These are phyloP conservation scores for Rhadinocentrus ornatus DNA, from an alignment of 2,797 vertebrate genomes.

Conservation along the genomic window DNA sequence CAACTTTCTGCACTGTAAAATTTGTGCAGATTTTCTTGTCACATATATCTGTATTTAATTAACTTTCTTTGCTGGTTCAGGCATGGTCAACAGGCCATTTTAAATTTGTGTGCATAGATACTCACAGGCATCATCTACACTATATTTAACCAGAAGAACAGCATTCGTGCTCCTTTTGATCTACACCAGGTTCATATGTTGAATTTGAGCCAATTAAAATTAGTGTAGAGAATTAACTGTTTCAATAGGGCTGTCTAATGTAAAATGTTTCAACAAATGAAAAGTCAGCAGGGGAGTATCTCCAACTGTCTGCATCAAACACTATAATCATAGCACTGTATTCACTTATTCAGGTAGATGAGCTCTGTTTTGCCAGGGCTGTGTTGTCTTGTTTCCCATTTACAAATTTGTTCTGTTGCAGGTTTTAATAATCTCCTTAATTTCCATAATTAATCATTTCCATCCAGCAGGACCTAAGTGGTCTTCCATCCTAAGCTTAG, in stretches of 20 bases:
- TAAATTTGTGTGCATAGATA: slow-evolving; percentile 5
- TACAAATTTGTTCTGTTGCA: slow-evolving; percentile 10
- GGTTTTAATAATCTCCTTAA: slow-evolving; percentile 7
- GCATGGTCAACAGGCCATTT: slow-evolving; percentile 9
- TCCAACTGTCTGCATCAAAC: slow-evolving; percentile 1
- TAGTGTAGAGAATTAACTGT: not conserved
- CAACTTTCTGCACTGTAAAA: no score
- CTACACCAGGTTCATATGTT: slow-evolving; percentile 11
- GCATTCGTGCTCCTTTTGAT: slow-evolving; percentile 16
- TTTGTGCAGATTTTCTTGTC: no score
- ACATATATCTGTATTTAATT: no score
- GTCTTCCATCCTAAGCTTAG: slow-evolving; percentile 8
- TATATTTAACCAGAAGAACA: slow-evolving; percentile 23
- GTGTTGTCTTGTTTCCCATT: not conserved
- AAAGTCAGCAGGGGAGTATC: not conserved
- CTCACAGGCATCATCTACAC: not conserved
- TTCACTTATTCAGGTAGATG: slow-evolving; percentile 13
- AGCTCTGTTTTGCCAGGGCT: slow-evolving; percentile 12
- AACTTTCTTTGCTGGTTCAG: not conserved
- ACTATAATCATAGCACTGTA: not conserved
- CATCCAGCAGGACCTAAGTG: not conserved
- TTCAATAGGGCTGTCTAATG: not conserved
- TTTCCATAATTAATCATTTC: slow-evolving; percentile 11
- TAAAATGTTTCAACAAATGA: slow-evolving; percentile 4
- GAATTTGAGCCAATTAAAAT: slow-evolving; percentile 17